Base-by-base conservation (phyloP, 2,113 vertebrate species). In the Lagenorhynchus albirostris region DNA sequence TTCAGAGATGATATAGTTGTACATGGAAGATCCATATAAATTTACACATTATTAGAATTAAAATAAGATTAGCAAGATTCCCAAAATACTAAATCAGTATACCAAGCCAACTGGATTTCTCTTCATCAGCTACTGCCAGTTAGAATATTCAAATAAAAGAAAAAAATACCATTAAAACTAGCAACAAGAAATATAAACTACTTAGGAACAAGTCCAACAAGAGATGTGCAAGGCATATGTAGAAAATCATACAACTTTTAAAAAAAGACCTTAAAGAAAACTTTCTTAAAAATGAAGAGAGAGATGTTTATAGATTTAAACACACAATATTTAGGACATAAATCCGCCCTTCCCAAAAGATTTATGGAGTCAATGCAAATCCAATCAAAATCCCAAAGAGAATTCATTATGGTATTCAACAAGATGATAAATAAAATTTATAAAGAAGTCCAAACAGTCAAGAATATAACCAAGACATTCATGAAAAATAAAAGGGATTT, bases 1-100 rank as follows among this genome's bases (percentile, higher is more conserved):
- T 80, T 73, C 65, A 86, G 44, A 86, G 63, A 85, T 73, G 44
- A 58, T 29, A 82, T 38, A 50, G 65, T 33, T 60, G 65, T 60
- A 74, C 8, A 38, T 4, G 58, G 63, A 85, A 36, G 13, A 86
- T 38, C 23, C 26, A 31, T n/a, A 76, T 26, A 62, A 70, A 65
- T 20, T 70, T 94, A 65, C 11, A 85, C 31, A 90, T 94, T 68
- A 79, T 70, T 94, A 94, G 80, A 91, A 58, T 67, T 91, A 50
- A 55, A 90, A 91, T 81, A 68, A 88, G 50, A 91, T 86, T 38
- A 81, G 60, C 11, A 87, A 94, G 63, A 88, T 68, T 76, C 76
- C 77, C 41, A 15, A 83, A 83, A 89, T 50, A 71, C 36, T 62
- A 53, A 94, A 63, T 95, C 29, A 55, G n/a, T 62, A 83, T 50